Evolutionary conservation across 2,888 invertebrate species (phyloP).

Genomic region (Apamea epomidion): DNA sequence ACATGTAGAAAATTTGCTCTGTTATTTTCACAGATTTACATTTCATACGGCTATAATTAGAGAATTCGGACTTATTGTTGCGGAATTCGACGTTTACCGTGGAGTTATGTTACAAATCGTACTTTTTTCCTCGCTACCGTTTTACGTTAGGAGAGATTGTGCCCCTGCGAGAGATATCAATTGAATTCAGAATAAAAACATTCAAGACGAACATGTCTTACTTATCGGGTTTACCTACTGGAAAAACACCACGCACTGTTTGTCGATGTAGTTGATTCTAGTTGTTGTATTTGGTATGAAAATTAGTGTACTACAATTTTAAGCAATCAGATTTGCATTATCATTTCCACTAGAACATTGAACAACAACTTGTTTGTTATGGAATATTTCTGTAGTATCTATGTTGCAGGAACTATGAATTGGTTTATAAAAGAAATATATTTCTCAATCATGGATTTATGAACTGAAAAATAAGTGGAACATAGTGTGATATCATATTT

Average conservation of each 20-base stretch:
- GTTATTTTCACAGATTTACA: constrained; percentile 89
- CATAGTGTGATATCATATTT: constrained; percentile 48
- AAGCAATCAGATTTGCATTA: constrained; percentile 40
- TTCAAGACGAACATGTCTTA: constrained; percentile 69
- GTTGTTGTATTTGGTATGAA: constrained; percentile 43
- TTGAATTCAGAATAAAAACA: constrained; percentile 66
- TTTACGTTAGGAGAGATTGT: constrained; percentile 50
- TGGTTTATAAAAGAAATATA: constrained; percentile 1
- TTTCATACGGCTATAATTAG: constrained; percentile 89
- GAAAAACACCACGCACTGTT: constrained; percentile 66
- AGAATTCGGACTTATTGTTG: constrained; percentile 86
- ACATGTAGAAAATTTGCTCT: constrained; percentile 88
- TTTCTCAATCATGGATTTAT: constrained; percentile 1
- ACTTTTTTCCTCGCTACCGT: constrained; percentile 54
- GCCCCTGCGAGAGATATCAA: constrained; percentile 51
- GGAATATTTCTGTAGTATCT: background rate
- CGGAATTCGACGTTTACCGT: constrained; percentile 82
- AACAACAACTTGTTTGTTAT: constrained; percentile 40
- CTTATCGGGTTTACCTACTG: constrained; percentile 67
- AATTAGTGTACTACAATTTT: constrained; percentile 35
- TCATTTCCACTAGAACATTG: constrained; percentile 27
- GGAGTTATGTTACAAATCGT: constrained; percentile 80
- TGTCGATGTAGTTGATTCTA: constrained; percentile 49
- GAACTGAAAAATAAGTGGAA: constrained; percentile 25
- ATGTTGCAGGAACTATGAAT: constrained; percentile 5